Conservation (phyloP, 2,888 invertebrate genomes). For the Eupithecia vulgata region DNA sequence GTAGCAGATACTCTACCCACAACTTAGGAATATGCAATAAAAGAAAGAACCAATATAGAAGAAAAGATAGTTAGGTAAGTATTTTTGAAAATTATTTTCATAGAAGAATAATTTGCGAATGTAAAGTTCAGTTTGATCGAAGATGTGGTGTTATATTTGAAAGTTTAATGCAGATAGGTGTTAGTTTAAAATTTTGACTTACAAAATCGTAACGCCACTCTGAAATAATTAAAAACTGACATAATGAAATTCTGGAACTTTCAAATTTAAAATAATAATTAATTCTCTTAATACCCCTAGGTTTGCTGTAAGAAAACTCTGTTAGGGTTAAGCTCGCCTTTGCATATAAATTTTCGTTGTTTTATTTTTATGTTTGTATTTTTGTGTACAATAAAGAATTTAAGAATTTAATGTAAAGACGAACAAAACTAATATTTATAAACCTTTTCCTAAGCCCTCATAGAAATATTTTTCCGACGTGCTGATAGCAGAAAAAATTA, state of each 20-base stretch:
- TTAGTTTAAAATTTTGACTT: constrained; percentile 33
- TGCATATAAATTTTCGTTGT: too few relatives aligned
- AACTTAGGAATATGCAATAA: neutral
- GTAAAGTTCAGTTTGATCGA: neutral
- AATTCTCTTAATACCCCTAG: too few relatives aligned
- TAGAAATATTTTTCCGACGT: neutral
- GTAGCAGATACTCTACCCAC: neutral
- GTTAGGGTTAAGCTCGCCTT: too few relatives aligned
- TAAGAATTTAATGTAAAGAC: constrained; percentile 1
- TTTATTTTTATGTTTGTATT: too few relatives aligned
- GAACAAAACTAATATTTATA: neutral
- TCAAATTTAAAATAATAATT: constrained; percentile 25
- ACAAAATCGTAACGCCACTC: constrained; percentile 31
- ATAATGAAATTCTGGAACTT: constrained; percentile 42
- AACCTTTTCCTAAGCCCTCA: neutral
- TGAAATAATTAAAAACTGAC: constrained; percentile 10
- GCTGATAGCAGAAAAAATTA: too few relatives aligned
- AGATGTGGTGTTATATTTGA: constrained; percentile 4
- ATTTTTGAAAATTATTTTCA: neutral
- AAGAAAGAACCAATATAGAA: neutral
- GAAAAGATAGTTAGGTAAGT: neutral
- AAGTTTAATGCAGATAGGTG: constrained; percentile 24
- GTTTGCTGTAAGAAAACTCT: too few relatives aligned
- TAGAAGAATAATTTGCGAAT: neutral
- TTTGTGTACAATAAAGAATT: too few relatives aligned